These are phyloP conservation scores for Hyperoplus immaculatus DNA, from an alignment of 2,797 vertebrate genomes.

Conservation along the genomic window DNA sequence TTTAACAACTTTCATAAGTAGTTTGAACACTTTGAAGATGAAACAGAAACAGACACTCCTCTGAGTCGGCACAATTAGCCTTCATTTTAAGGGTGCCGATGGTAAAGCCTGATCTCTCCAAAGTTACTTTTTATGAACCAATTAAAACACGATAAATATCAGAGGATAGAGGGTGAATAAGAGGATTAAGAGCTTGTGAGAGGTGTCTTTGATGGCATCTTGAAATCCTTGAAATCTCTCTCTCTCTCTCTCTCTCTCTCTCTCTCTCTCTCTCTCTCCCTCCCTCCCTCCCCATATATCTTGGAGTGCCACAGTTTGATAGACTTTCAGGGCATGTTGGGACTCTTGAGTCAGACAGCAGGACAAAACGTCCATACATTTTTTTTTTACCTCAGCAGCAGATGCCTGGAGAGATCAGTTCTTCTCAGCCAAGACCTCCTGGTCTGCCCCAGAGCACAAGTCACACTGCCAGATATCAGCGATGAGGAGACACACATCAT, in stretches of 20 bases:
- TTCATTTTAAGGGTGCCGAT: conserved; percentile 13
- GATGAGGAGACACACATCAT: conserved; percentile 37
- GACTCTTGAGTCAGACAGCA: conserved; percentile 40
- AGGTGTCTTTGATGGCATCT: conserved; percentile 35
- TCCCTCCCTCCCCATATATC: neutral
- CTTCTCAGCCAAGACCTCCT: conserved; percentile 64
- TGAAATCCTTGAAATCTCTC: conserved; percentile 20
- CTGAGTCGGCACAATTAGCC: conserved; percentile 41
- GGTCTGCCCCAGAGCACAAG: conserved; percentile 35
- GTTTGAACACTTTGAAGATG: conserved; percentile 62
- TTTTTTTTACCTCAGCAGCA: conserved; percentile 35
- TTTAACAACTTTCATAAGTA: conserved; percentile 64
- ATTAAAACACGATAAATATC: conserved; percentile 54
- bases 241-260: neutral
- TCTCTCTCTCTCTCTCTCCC: too few species aligned
- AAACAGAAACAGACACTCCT: conserved; percentile 47
- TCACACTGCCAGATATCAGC: conserved; percentile 54
- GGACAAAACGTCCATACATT: conserved; percentile 51
- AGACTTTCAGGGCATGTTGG: conserved; percentile 28
- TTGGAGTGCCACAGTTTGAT: conserved; percentile 34
- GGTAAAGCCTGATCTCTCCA: conserved; percentile 31
- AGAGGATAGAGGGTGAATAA: conserved; percentile 33
- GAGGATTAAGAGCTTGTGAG: conserved; percentile 38
- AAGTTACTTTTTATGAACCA: conserved; percentile 56
- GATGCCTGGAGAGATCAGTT: conserved; percentile 45